Evolutionary conservation across 35 echinoderm and acorn worm species (phyloP).

Genomic region (Chiridota heheva): DNA sequence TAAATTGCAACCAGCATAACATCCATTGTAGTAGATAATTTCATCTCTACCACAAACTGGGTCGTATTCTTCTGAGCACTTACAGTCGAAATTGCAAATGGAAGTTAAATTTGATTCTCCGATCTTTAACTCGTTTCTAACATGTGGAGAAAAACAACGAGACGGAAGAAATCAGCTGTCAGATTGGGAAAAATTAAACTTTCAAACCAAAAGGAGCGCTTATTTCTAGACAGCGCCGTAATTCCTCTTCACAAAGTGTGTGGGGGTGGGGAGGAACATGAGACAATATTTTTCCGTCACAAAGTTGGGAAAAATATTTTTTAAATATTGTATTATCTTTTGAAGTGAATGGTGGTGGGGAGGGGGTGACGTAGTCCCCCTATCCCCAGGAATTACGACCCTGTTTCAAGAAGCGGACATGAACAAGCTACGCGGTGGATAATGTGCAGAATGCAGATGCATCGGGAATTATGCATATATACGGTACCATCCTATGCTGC

Average conservation of each 20-base stretch:
- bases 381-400: too few relatives aligned
- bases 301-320: too few relatives aligned
- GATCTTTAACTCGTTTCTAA: not conserved
- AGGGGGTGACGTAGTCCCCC: too few relatives aligned
- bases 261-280: not conserved
- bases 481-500: too few relatives aligned
- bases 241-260: not conserved
- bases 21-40: conserved; percentile 71
- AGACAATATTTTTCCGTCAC: not conserved
- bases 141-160: not conserved
- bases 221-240: not conserved
- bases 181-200: not conserved
- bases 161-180: not conserved
- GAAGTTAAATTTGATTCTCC: conserved; percentile 34
- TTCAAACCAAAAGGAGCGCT: not conserved
- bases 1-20: conserved; percentile 63
- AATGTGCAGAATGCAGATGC: too few relatives aligned
- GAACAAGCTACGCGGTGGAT: too few relatives aligned
- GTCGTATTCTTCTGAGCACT: conserved; percentile 42
- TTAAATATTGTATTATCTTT: too few relatives aligned
- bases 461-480: too few relatives aligned
- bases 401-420: too few relatives aligned
- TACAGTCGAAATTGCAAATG: conserved; percentile 45
- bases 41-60: conserved; percentile 77
- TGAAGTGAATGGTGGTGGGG: too few relatives aligned